phyloP scores from a whole-genome alignment of 2,113 vertebrate genomes.

The Copsychus sechellarum region DNA sequence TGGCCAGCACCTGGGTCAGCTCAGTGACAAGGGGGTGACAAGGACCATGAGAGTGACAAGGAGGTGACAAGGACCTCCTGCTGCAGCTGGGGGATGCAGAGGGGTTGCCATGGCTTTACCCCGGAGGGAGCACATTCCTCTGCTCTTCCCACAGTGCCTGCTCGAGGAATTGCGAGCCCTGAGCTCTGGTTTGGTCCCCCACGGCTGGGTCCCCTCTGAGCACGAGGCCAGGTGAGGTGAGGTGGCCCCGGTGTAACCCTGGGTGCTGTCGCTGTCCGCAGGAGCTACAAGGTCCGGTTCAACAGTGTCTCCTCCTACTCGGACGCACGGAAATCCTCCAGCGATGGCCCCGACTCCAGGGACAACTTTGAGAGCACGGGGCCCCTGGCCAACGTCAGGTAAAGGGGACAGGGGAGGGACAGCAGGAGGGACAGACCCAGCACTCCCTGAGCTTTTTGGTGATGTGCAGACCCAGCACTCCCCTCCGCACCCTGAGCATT shows the following conservation, averaged over 20 bases:
- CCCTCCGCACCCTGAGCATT: no score
- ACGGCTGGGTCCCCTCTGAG: accelerated
- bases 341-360: constrained; percentile 84
- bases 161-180: not conserved
- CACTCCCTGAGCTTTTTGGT: no score
- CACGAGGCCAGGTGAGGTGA: accelerated
- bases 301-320: constrained; percentile 97
- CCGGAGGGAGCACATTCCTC: not conserved
- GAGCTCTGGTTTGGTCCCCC: not conserved
- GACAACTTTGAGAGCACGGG: constrained; percentile 94
- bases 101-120: accelerated
- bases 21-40: not conserved
- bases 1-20: not conserved
- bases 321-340: constrained; percentile 89
- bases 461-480: no score
- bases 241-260: accelerated
- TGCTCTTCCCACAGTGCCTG: not conserved
- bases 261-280: constrained; percentile 16
- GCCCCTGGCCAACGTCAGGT: constrained; percentile 96
- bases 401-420: not conserved
- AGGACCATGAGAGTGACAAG: not conserved
- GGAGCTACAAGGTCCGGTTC: constrained; percentile 98
- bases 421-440: not conserved
- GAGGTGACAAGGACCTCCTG: not conserved
- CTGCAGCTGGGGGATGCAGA: not conserved